These are phyloP conservation scores for Lepus oiostolus DNA, from an alignment of 2,797 vertebrate genomes.

Conservation along the genomic window DNA sequence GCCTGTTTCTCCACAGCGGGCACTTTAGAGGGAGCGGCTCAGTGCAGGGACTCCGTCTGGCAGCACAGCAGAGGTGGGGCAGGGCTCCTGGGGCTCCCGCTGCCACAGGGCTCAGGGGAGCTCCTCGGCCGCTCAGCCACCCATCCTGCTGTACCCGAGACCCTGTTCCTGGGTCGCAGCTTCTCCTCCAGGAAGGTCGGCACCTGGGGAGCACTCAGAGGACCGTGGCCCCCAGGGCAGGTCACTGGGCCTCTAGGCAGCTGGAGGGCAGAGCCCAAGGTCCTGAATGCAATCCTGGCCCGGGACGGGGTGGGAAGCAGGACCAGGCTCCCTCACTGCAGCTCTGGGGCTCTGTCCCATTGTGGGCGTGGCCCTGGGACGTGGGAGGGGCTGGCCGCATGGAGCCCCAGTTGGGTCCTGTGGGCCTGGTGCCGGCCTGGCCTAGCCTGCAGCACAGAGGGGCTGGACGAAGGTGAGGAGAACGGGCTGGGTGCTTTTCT, in stretches of 20 bases:
- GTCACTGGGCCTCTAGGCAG: background rate
- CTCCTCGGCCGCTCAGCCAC: background rate
- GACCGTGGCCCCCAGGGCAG: background rate
- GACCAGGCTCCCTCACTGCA: background rate
- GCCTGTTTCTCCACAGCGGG: background rate
- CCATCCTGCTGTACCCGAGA: background rate
- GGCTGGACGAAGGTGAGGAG: background rate
- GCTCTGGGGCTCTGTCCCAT: no score
- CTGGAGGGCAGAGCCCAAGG: background rate
- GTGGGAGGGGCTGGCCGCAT: rapidly evolving
- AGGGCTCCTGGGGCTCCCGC: background rate
- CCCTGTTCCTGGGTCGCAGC: background rate
- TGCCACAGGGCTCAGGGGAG: no score
- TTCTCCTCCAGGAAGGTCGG: background rate
- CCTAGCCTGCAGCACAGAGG: background rate
- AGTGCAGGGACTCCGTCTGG: background rate
- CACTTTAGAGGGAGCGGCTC: background rate
- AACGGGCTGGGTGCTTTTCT: background rate
- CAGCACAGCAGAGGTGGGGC: background rate
- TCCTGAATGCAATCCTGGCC: background rate
- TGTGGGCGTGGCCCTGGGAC: background rate
- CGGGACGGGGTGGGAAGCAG: background rate
- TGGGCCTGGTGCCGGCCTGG: no score
- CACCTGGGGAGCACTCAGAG: background rate
- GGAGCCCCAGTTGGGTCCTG: background rate